Conservation (phyloP, 1,140 invertebrate species). For the Anthonomus grandis region DNA sequence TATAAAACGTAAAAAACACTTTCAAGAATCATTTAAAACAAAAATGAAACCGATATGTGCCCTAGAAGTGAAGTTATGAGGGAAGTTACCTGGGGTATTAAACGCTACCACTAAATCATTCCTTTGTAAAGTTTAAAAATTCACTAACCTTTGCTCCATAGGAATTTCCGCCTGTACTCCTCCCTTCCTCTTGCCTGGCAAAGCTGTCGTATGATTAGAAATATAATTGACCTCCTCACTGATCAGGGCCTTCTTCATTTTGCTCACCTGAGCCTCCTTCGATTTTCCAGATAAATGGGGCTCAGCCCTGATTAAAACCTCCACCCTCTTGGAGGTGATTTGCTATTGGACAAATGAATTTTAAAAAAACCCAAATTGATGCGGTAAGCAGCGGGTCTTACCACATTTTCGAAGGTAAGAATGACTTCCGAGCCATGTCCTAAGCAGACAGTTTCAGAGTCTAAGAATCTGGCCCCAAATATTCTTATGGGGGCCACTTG, state of each 20-base stretch:
- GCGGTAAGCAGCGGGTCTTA: too few relatives aligned
- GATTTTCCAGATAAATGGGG: conserved; percentile 45
- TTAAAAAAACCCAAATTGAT: conserved; percentile 4
- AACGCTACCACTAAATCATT: too few relatives aligned
- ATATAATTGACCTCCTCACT: conserved; percentile 53
- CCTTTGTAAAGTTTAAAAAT: too few relatives aligned
- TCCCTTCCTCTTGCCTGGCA: conserved; percentile 50
- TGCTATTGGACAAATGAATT: conserved; percentile 30
- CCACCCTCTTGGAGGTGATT: conserved; percentile 55
- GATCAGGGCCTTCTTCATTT: conserved; percentile 51
- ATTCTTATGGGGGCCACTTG: conserved; percentile 56
- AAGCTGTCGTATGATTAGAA: conserved; percentile 40
- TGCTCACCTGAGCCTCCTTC: conserved; percentile 42
- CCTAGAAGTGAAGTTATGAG: too few relatives aligned
- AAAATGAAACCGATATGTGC: too few relatives aligned
- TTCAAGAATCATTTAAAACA: too few relatives aligned
- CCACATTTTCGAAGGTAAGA: conserved; percentile 64
- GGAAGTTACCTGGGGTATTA: too few relatives aligned
- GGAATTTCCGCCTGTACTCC: conserved; percentile 62
- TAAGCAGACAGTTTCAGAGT: conserved; percentile 52
- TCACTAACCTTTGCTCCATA: conserved; percentile 61
- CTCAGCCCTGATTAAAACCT: conserved; percentile 56
- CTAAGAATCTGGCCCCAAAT: conserved; percentile 49
- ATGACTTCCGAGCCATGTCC: conserved; percentile 55
- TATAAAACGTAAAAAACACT: too few relatives aligned